Evolutionary conservation across 2,113 vertebrate genomes (phyloP), one percentile per base, ranked within the genome.

Genomic region (Parotia lawesii): DNA sequence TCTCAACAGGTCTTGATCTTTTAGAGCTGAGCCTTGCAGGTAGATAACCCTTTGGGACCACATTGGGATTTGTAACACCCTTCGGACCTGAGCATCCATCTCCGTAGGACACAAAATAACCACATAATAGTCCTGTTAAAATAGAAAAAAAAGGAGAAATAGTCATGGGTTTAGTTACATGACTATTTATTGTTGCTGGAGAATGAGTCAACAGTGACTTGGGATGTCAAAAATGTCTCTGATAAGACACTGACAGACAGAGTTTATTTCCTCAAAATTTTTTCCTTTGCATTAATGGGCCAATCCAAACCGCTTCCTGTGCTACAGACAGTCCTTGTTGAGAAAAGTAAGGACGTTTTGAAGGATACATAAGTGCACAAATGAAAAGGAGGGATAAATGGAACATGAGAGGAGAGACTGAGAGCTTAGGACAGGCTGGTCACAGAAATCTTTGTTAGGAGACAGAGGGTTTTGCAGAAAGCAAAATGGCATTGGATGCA

Each of bases 1-100:
- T 98, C 98, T 98, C 92, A 98, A 58, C 35, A 98, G 96, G 51
- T 98, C 98, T 93, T 99, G 98, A 87, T 99, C 98, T 96, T 98
- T 99, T 21, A 99, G 97, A 37, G 98, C 98, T 42, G 98, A 99
- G 27, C 98, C 98, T 89, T 98, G 98, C 44, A 98, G 95, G 93
- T 98, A 98, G 83, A 98, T 99, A 65, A 98, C 98, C 93, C 98
- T 97, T 73, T 98, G 98, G 35, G 98, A 98, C 98, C 98, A 98
- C 98, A 98, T 98, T 20, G 98, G 98, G 80, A 98, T 98, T 91
- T 98, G 98, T 31, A 99, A 96, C 11, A 99, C 97, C 85, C 98
- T 97, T 74, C 98, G 98, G 73, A 98, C 98, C 64, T 98, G 98
- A 72, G 96, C 97, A 91, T 98, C 98, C 98, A 98, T 98, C 93